phyloP scores from a whole-genome alignment of 1,140 invertebrate species.

The Tetragonula clypearis region DNA sequence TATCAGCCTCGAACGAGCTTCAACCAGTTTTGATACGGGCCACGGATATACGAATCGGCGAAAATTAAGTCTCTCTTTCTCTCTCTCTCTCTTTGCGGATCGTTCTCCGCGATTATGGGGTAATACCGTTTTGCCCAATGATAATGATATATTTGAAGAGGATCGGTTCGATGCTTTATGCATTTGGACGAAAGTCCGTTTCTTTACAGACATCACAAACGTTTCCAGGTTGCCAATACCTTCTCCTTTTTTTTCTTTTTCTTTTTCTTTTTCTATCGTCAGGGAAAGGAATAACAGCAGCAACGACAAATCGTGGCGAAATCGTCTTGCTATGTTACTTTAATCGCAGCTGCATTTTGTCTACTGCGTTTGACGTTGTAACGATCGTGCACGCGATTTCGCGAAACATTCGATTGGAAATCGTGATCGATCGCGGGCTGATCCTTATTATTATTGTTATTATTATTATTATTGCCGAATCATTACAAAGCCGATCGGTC shows the following conservation, averaged over 20 bases:
- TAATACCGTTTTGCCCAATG: constrained; percentile 48
- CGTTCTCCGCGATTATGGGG: constrained; percentile 44
- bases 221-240: neutral
- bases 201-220: neutral
- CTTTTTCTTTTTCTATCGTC: neutral
- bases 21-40: constrained; percentile 16
- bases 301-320: constrained; percentile 13
- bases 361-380: neutral
- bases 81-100: neutral
- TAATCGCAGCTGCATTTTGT: neutral
- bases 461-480: constrained; percentile 16
- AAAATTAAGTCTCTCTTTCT: constrained; percentile 43
- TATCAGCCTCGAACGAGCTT: constrained; percentile 45
- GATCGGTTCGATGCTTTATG: constrained; percentile 4
- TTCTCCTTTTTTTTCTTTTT: neutral
- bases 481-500: neutral
- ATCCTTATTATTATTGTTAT: neutral
- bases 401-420: constrained; percentile 19
- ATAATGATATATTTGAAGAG: constrained; percentile 31
- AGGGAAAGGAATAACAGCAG: neutral
- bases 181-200: constrained; percentile 9
- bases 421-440: constrained; percentile 19
- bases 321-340: constrained; percentile 13
- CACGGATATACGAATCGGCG: constrained; percentile 30
- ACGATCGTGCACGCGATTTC: constrained; percentile 7